Conservation (phyloP, 2,888 invertebrate genomes). For the Zaprionus obscuricornis region DNA sequence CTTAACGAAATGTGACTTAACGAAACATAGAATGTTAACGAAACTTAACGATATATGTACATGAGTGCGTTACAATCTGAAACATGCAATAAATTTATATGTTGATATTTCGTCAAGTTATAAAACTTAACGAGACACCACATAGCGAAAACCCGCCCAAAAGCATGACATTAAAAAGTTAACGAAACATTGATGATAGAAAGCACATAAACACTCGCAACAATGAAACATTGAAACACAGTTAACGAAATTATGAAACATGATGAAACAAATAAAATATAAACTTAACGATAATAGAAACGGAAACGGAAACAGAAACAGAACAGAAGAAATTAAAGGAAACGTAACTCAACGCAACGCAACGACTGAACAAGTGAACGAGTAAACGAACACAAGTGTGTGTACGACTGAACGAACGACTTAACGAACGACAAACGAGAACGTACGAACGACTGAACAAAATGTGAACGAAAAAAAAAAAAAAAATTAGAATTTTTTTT, state of each 20-base stretch:
- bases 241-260: too few species aligned
- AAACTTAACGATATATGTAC: conserved; percentile 12
- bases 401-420: conserved; percentile 26
- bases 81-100: conserved; percentile 28
- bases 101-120: neutral
- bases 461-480: conserved; percentile 16
- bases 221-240: too few species aligned
- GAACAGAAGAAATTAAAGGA: conserved; percentile 11
- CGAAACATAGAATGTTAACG: neutral
- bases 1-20: too few species aligned
- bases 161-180: conserved; percentile 1
- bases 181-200: neutral
- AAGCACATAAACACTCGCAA: neutral
- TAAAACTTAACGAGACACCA: conserved; percentile 17
- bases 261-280: conserved; percentile 1
- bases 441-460: conserved; percentile 13
- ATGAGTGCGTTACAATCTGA: conserved; percentile 2
- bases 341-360: conserved; percentile 1
- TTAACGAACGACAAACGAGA: conserved; percentile 24
- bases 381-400: conserved; percentile 16
- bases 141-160: conserved; percentile 18
- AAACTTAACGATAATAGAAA: conserved; percentile 10
- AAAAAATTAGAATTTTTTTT: neutral
- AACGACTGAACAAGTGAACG: conserved; percentile 15
- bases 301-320: conserved; percentile 1